Percentiles rank a stretch among this genome's conserved stretches.
These are phyloP conservation scores for Tenodera sinensis DNA, from an alignment of 2,888 invertebrate genomes.

Conservation along the genomic window DNA sequence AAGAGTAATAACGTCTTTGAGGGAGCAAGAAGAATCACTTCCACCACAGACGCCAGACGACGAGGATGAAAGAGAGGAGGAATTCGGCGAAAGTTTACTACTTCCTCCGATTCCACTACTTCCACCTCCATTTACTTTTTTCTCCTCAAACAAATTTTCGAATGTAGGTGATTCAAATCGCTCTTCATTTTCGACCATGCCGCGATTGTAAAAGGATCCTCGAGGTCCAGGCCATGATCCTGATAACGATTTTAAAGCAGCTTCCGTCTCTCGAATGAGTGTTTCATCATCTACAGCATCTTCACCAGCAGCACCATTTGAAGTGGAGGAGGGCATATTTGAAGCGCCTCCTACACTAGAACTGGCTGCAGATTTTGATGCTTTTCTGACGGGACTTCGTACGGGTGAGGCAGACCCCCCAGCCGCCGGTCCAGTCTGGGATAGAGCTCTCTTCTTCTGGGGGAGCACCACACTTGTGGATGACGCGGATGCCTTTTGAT, in stretches of 20 bases:
- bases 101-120: not conserved
- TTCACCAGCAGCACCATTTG: constrained; percentile 37
- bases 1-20: constrained; percentile 61
- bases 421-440: not conserved
- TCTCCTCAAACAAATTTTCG: constrained; percentile 81
- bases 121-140: constrained; percentile 53
- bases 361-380: constrained; percentile 39
- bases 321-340: constrained; percentile 53
- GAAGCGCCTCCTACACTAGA: constrained; percentile 30
- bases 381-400: constrained; percentile 47
- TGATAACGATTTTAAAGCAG: constrained; percentile 80
- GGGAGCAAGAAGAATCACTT: constrained; percentile 57
- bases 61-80: constrained; percentile 21
- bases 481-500: not conserved
- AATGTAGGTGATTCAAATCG: constrained; percentile 69
- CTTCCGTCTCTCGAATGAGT: constrained; percentile 82
- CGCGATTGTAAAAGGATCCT: constrained; percentile 57
- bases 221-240: constrained; percentile 77
- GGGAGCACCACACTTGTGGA: constrained; percentile 46
- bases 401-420: constrained; percentile 35
- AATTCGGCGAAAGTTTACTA: constrained; percentile 19
- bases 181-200: constrained; percentile 60
- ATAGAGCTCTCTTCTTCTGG: constrained; percentile 56
- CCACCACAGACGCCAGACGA: constrained; percentile 42
- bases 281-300: constrained; percentile 72